Base-by-base conservation (phyloP, 2,888 invertebrate species). In the Aspidiotus rigidus region DNA sequence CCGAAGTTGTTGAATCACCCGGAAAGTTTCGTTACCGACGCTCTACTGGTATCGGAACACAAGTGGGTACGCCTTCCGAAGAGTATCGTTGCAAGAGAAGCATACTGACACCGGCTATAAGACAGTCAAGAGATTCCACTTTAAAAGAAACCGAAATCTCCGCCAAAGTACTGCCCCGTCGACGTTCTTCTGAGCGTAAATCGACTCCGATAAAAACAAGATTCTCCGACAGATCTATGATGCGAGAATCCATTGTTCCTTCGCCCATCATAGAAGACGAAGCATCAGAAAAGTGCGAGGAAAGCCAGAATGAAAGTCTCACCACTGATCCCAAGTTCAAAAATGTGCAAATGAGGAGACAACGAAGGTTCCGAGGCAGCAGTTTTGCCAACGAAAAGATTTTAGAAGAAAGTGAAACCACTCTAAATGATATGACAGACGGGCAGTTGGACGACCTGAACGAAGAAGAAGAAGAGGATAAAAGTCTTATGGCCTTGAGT, bases 51-150 rank as follows among this genome's bases (percentile, higher is more conserved):
- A 54, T 64, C 55, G 39, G 8, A n/a, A 53, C 64, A 7, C 55
- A 55, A 9, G 64, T 64, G 10, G 64, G 64, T 10, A 64, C 64
- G 16, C 64, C 64, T 7, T 64, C 64, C 1, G 54, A 64, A 11
- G 64, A 40, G 28, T 64, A 64, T 41, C 54, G 64, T 41, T 41
- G 41, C 3, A 54, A 28, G 7, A 64, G 64, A 28, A 55, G 54
- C n/a, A 64, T 64, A 11, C 41, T 54, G 11, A 64, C 64, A 0
- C 64, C 64, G 5, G 53, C 54, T 16, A 55, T 16, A 40, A 55
- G 17, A 64, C 41, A 53, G 11, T 13, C 11, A 10, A 41, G 53
- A 8, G 28, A 49, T 13, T 41, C 54, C 15, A 54, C 64, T n/a
- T 64, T 55, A 13, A 13, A 40, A 10, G 64, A 64, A 16, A 54